Percentiles rank a stretch among this genome's conserved stretches.
Conservation (phyloP, 2,113 vertebrate genomes). For the Miniopterus natalensis region DNA sequence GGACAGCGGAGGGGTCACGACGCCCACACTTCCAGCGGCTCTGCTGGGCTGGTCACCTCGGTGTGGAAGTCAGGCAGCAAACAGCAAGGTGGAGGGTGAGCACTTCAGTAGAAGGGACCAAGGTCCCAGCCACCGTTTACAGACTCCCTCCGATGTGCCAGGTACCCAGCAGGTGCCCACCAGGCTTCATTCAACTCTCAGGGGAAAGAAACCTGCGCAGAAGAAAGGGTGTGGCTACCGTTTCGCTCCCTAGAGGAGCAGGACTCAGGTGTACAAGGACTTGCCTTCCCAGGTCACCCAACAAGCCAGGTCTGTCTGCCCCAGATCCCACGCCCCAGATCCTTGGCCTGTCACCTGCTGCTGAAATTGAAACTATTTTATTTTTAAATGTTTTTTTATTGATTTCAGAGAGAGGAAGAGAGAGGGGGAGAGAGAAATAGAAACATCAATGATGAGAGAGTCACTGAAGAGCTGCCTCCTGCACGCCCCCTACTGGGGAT, state of each 20-base stretch:
- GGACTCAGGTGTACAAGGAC: too few species aligned
- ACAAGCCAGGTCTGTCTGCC: too few species aligned
- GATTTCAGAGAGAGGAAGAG: too few species aligned
- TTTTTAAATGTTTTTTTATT: too few species aligned
- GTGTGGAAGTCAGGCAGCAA: neutral
- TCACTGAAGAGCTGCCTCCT: too few species aligned
- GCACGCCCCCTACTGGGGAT: too few species aligned
- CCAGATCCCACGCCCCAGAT: neutral
- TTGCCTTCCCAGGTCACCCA: too few species aligned
- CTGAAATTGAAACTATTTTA: too few species aligned
- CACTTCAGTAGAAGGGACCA: neutral
- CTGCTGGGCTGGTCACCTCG: neutral
- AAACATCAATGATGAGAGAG: too few species aligned
- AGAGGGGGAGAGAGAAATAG: too few species aligned
- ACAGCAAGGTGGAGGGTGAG: accelerated
- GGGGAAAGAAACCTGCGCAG: neutral
- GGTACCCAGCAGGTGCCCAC: neutral
- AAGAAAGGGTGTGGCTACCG: neutral
- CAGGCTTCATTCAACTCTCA: neutral
- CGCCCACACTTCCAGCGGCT: accelerated
- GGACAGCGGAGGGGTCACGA: accelerated
- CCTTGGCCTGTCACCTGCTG: neutral
- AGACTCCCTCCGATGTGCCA: neutral
- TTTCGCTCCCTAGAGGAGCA: neutral
- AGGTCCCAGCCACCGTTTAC: accelerated